These are phyloP conservation scores for Drosophila serrata DNA, from an alignment of 1,140 invertebrate species.

Conservation along the genomic window DNA sequence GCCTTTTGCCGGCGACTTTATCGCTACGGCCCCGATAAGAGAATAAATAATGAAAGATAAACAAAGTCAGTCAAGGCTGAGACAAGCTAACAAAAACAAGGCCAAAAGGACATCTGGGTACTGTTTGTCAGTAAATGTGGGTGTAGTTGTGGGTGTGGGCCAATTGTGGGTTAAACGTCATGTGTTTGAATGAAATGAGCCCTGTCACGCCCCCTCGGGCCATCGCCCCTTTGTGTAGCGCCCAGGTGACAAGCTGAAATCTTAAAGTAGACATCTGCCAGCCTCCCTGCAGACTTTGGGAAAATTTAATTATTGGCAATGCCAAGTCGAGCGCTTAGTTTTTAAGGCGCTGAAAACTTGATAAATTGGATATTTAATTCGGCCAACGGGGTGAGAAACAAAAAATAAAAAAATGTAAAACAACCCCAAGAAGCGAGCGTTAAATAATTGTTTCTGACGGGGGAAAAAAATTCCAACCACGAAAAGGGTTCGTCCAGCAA, in stretches of 20 bases:
- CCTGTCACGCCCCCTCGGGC: slow-evolving; percentile 32
- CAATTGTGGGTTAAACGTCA: slow-evolving; percentile 44
- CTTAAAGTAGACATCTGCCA: slow-evolving; percentile 50
- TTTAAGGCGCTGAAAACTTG: slow-evolving; percentile 47
- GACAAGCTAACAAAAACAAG: slow-evolving; percentile 51
- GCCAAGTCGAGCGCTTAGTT: slow-evolving; percentile 44
- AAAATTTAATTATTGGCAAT: slow-evolving; percentile 55
- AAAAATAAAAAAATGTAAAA: slow-evolving; percentile 36
- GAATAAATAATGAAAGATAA: slow-evolving; percentile 82
- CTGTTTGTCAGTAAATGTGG: neutral
- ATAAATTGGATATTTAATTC: slow-evolving; percentile 76
- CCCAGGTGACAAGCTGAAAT: slow-evolving; percentile 69
- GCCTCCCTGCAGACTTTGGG: neutral
- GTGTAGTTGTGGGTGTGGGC: neutral
- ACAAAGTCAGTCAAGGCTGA: slow-evolving; percentile 69
- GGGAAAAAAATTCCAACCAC: slow-evolving; percentile 69
- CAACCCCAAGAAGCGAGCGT: slow-evolving; percentile 31
- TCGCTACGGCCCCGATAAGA: slow-evolving; percentile 64
- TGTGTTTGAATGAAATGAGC: slow-evolving; percentile 71
- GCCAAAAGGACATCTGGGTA: slow-evolving; percentile 41
- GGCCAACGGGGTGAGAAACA: slow-evolving; percentile 22
- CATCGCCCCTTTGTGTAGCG: slow-evolving; percentile 22
- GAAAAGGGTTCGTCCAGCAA: slow-evolving; percentile 65
- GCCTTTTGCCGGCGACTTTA: slow-evolving; percentile 54
- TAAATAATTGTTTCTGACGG: slow-evolving; percentile 71